Conservation (phyloP, 2,797 vertebrate species). For the Phoxinus dragarum region DNA sequence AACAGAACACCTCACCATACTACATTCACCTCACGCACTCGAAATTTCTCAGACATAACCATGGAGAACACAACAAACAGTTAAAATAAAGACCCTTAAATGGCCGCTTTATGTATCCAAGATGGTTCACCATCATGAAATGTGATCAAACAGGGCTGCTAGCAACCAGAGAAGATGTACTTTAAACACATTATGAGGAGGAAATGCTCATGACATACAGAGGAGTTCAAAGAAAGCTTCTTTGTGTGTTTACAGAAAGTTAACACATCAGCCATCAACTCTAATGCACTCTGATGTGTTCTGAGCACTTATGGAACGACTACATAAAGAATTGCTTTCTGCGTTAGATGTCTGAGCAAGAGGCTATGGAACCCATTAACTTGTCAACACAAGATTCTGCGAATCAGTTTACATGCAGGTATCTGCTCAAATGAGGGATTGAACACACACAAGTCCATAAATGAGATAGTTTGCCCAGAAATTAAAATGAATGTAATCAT, state of each 20-base stretch:
- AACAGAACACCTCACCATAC: constrained; percentile 50
- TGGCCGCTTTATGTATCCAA: neutral
- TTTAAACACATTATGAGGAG: constrained; percentile 21
- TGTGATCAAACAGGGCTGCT: constrained; percentile 19
- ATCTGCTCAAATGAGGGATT: neutral
- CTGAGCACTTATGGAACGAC: constrained; percentile 19
- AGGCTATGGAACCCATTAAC: neutral
- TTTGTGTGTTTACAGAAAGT: neutral
- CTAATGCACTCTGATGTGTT: constrained; percentile 25
- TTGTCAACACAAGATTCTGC: neutral
- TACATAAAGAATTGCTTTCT: neutral
- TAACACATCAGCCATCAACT: neutral
- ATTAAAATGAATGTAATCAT: neutral
- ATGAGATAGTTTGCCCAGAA: neutral
- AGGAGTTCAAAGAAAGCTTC: neutral
- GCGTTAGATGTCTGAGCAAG: neutral
- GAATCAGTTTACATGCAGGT: constrained; percentile 13
- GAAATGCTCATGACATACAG: constrained; percentile 30
- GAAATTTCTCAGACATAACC: neutral
- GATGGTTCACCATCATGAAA: constrained; percentile 2
- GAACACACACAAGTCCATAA: constrained; percentile 1
- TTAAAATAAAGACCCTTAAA: constrained; percentile 11
- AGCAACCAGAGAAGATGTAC: constrained; percentile 17
- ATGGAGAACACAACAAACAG: neutral
- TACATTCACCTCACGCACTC: constrained; percentile 20